Evolutionary conservation across 2,888 invertebrate species (phyloP).

Genomic region (Andrena fulva): DNA sequence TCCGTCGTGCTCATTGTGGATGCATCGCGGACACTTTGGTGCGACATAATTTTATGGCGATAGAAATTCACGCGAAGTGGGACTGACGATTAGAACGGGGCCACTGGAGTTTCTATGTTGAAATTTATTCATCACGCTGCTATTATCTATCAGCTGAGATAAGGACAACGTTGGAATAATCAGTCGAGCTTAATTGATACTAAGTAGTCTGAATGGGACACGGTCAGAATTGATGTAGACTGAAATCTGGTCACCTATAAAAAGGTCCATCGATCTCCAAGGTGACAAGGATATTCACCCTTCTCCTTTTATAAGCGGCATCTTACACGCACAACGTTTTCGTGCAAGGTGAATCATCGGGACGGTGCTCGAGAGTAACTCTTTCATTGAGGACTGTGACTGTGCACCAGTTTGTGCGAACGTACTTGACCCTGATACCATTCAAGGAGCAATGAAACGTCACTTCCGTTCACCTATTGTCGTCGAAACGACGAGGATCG

Average conservation of each 20-base stretch:
- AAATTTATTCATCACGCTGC: background rate
- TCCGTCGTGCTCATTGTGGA: slow-evolving; percentile 56
- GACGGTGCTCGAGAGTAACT: slow-evolving; percentile 44
- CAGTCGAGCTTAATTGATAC: background rate
- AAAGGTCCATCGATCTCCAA: slow-evolving; percentile 6
- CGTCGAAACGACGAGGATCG: slow-evolving; percentile 24
- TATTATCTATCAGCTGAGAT: background rate
- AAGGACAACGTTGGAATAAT: background rate
- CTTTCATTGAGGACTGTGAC: slow-evolving; percentile 24
- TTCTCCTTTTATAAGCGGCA: background rate
- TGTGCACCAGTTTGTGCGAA: slow-evolving; percentile 27
- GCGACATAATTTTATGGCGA: slow-evolving; percentile 56
- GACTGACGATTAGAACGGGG: slow-evolving; percentile 41
- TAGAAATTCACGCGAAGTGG: slow-evolving; percentile 58
- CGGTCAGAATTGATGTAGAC: background rate
- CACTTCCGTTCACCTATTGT: slow-evolving; percentile 38
- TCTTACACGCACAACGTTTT: slow-evolving; percentile 20
- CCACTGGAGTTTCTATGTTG: slow-evolving; percentile 31
- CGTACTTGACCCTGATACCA: slow-evolving; percentile 55
- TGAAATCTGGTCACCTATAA: too few relatives aligned
- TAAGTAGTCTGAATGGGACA: background rate
- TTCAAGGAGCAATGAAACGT: slow-evolving; percentile 46
- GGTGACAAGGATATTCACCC: background rate
- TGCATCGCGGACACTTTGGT: slow-evolving; percentile 45
- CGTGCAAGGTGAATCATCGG: slow-evolving; percentile 49